Evolutionary conservation across 1,140 invertebrate species (phyloP), one percentile per base, ranked within the genome.

Genomic region (Trichonephila clavata): DNA sequence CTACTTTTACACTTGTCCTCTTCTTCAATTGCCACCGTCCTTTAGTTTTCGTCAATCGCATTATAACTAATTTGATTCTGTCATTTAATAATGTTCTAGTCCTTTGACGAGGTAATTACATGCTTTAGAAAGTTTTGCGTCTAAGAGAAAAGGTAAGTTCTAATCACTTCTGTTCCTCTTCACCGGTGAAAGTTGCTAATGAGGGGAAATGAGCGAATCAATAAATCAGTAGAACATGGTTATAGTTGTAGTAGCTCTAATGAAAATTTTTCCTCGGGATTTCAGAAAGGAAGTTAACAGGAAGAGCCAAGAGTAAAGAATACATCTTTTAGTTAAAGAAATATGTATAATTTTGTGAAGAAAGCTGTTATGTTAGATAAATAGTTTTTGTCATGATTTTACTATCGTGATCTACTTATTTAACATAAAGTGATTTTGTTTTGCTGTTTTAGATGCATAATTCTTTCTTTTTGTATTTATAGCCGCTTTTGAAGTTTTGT

Each of bases 401-500:
- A 39, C 4, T 39, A 39, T 39, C 2, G 32, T 39, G 32, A 39
- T 39, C 4, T 39, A 39, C 32, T 39, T 39, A 39, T 39, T 32
- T 39, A 39, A 39, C 32, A 39, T 39, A 39, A 39, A 39, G 32
- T 39, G 32, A 39, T 39, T 39, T 39, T 32, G 32, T 32, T 39
- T 39, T 39, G 32, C 4, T 39, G 32, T 39, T 3, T 39, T 39
- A 39, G 32, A 39, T 13, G 10, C 50, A 50, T 50, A 50, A 10
- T 13, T 50, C 7, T 0, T 50, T 50, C 3, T 50, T 18, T 21
- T 90, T 84, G 20, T 92, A 10, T 50, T 50, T 92, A 16, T 61
- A 92, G 91, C 91, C 91, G 2, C 91, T 92, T 59, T 43, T 92
- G 63, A 92, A 92, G 43, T 92, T 92, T 27, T 92, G 91, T 50